Evolutionary conservation across 92 coral and sea anemone species (phyloP).

Genomic region (Porites evermanni): DNA sequence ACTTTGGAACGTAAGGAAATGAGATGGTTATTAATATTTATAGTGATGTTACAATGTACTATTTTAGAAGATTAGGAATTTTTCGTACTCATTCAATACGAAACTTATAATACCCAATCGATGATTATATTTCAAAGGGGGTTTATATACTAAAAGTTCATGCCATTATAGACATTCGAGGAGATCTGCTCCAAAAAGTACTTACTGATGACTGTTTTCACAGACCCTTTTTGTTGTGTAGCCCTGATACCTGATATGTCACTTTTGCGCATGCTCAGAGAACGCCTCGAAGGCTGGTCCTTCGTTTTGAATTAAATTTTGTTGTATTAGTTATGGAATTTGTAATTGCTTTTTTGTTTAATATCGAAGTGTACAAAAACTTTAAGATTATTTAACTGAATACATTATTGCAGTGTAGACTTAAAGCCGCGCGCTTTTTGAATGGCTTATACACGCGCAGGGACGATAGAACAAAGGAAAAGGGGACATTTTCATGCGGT

Average conservation of each 20-base stretch:
- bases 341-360: neutral
- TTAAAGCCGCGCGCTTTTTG: too few species aligned
- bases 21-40: neutral
- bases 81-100: conserved; percentile 14
- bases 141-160: neutral
- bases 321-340: neutral
- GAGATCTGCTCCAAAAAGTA: neutral
- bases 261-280: neutral
- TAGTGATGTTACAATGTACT: neutral
- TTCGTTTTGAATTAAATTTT: neutral
- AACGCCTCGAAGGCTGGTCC: conserved; percentile 30
- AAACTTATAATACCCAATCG: conserved; percentile 10
- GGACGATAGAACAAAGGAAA: too few species aligned
- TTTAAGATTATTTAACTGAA: neutral
- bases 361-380: neutral
- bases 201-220: neutral
- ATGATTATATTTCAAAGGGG: neutral
- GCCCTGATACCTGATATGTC: too few species aligned
- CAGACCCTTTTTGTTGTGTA: too few species aligned
- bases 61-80: neutral
- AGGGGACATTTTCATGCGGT: too few species aligned
- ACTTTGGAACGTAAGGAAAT: neutral
- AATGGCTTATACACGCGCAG: too few species aligned
- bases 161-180: neutral
- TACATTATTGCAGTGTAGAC: neutral